phyloP scores from a whole-genome alignment of 2,888 invertebrate species.

The Rhaphigaster nebulosa region DNA sequence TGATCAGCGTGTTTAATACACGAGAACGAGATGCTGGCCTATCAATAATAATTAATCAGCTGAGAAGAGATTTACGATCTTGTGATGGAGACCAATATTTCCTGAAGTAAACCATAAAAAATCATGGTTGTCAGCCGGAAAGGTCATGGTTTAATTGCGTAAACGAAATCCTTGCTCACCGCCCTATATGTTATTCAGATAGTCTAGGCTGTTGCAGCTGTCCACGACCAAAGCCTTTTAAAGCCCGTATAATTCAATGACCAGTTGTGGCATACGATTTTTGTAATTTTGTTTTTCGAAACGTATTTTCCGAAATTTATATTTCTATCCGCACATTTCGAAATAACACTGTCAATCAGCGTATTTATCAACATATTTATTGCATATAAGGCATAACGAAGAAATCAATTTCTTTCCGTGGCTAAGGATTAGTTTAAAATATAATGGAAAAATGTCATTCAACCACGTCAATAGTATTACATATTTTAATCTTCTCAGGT shows the following conservation, averaged over 20 bases:
- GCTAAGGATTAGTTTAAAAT: too few relatives aligned
- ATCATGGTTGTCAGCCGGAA: slow-evolving; percentile 6
- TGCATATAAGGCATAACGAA: too few relatives aligned
- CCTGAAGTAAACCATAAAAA: background rate
- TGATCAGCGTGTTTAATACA: background rate
- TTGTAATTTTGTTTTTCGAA: background rate
- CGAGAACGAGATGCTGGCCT: background rate
- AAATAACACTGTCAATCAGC: too few relatives aligned
- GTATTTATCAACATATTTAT: too few relatives aligned
- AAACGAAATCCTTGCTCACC: background rate
- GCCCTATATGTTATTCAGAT: background rate
- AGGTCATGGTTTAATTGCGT: slow-evolving; percentile 31
- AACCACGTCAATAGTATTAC: too few relatives aligned
- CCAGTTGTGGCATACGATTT: background rate
- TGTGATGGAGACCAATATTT: background rate
- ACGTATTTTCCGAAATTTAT: too few relatives aligned
- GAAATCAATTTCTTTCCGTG: too few relatives aligned
- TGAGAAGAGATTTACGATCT: background rate
- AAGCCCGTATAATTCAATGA: background rate
- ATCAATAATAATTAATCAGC: background rate
- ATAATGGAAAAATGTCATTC: too few relatives aligned
- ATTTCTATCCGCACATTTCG: too few relatives aligned
- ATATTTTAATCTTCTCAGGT: too few relatives aligned
- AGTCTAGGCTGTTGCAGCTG: background rate
- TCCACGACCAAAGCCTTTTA: background rate